Evolutionary conservation across 2,888 invertebrate genomes (phyloP).

Genomic region (Agrypnus murinus): DNA sequence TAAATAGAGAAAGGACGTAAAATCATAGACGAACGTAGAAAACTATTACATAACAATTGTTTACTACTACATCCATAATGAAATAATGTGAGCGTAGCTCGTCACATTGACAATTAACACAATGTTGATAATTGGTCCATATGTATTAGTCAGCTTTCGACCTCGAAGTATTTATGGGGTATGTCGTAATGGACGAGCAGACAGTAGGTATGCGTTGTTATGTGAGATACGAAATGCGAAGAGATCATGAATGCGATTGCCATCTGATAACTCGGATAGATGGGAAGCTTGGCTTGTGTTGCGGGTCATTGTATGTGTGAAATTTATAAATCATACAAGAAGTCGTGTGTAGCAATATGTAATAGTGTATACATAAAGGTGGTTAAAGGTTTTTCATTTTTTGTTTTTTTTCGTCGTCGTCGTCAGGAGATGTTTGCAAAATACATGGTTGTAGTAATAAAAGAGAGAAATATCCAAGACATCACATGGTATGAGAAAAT

Average conservation of each 20-base stretch:
- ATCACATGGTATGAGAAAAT: too few species aligned
- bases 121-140: conserved; percentile 44
- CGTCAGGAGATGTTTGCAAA: too few species aligned
- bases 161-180: conserved; percentile 51
- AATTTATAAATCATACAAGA: conserved; percentile 4
- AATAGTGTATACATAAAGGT: too few species aligned
- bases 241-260: conserved; percentile 28
- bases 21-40: neutral
- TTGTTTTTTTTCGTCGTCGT: too few species aligned
- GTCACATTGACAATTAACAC: conserved; percentile 38
- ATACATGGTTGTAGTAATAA: too few species aligned
- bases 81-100: conserved; percentile 31
- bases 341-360: too few species aligned
- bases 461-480: too few species aligned
- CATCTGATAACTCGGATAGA: conserved; percentile 35
- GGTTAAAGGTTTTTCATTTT: too few species aligned
- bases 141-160: conserved; percentile 47
- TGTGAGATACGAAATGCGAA: conserved; percentile 30
- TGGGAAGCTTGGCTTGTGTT: conserved; percentile 24
- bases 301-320: conserved; percentile 7
- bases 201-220: conserved; percentile 43
- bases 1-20: neutral
- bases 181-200: conserved; percentile 48
- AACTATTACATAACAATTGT: conserved; percentile 10
- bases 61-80: conserved; percentile 14